Evolutionary conservation across 2,888 invertebrate species (phyloP), one percentile per base, ranked within the genome.

Genomic region (Epinotia brunnichana): DNA sequence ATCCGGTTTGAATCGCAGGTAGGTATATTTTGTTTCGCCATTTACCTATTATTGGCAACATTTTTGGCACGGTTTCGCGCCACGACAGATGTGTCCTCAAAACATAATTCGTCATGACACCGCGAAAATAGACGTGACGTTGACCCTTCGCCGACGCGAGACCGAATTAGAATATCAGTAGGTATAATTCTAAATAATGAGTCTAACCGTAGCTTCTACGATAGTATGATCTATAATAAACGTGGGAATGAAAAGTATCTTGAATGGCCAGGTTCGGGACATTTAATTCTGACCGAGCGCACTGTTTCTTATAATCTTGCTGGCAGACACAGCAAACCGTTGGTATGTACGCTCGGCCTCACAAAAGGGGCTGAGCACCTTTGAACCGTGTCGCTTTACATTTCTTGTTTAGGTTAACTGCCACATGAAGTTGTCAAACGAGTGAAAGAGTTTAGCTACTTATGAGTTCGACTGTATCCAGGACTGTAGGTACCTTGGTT

Each of bases 1-100:
- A 19, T 66, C 54, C 19, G 54, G 41, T 54, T 41, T 19, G 39
- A 56, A 41, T 41, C 66, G 19, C 66, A 60, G 59, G 48, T 68
- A 64, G 29, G 19, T 54, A 66, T 54, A 66, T 69, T 69, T 54
- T 53, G 54, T 59, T 64, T 53, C 44, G 54, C 59, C 60, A 61
- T 63, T 35, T 39, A 71, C 35, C 35, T 35, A 35, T 68, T 73
- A 70, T 54, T 21, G 29, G 29, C 41, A 29, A 54, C 19, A 54
- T 69, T 63, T 51, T 69, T 73, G 73, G 73, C 73, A 73, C 73
- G 51, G 51, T 21, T 51, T 62, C 24, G 51, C 63, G 59, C 51
- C 29, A 41, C 57, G 69, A 62, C 68, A 73, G 68, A 73, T 63
- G 73, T 56, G 73, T 51, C 73, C 73, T 69, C 73, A 74, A 66